phyloP scores from a whole-genome alignment of 1,140 invertebrate species.

The Cyphomyrmex costatus region DNA sequence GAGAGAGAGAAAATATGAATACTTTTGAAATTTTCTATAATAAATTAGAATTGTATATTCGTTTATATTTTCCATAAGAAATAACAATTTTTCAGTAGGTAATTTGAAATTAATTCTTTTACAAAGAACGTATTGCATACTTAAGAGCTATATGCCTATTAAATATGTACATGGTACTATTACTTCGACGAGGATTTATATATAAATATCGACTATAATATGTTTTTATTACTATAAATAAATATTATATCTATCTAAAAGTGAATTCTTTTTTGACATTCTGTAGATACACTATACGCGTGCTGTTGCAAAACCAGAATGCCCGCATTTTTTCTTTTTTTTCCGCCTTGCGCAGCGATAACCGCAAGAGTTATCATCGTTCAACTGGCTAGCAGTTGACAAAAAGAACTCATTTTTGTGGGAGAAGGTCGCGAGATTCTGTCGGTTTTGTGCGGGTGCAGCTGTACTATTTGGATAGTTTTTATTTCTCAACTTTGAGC shows the following conservation, averaged over 20 bases:
- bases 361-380: constrained; percentile 55
- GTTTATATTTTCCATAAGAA: background rate
- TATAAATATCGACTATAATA: background rate
- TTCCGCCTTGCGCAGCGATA: background rate
- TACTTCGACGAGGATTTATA: background rate
- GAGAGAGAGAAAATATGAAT: background rate
- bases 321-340: constrained; percentile 26
- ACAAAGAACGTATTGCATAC: background rate
- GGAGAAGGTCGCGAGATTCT: constrained; percentile 35
- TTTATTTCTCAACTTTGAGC: constrained; percentile 30
- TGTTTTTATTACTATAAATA: constrained; percentile 1
- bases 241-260: background rate
- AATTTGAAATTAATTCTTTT: background rate
- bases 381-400: constrained; percentile 16
- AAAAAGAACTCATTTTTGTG: constrained; percentile 41
- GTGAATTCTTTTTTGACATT: background rate
- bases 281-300: constrained; percentile 25
- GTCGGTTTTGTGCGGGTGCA: constrained; percentile 41
- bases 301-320: constrained; percentile 33
- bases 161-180: background rate
- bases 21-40: constrained; percentile 16
- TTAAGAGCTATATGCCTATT: background rate
- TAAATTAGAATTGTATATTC: background rate
- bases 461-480: constrained; percentile 1
- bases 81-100: background rate